Base-by-base conservation (phyloP, 1,140 invertebrate genomes). In the Coelopa frigida region DNA sequence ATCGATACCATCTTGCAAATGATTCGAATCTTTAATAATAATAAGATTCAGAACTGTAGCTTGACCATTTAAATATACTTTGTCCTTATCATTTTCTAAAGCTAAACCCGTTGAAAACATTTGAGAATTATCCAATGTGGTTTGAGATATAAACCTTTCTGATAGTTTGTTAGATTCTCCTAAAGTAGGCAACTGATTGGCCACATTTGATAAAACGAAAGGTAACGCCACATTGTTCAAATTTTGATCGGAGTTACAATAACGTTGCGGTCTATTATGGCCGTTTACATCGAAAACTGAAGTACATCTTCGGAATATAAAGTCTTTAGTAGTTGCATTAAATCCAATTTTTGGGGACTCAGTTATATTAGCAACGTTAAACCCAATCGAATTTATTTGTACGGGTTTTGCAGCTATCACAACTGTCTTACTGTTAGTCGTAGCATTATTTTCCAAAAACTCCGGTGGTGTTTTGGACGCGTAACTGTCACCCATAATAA, bases 381-480 rank as follows among this genome's bases (percentile, higher is more conserved):
- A 57, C 27, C 55, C 55, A 36, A 57, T 54, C 10, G 52, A 44
- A 18, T 52, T 40, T 21, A 39, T 50, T 43, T 54, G 41, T 31
- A 44, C 48, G 22, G 55, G 55, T 29, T 55, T 57, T 3, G 52
- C 53, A 15, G 48, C 50, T 27, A 57, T 49, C 12, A 57, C 42
- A 29, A 51, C 48, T 14, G 44, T 44, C 41, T 50, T 47, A 23
- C 24, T 37, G n/a, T 21, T 20, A 17, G 33, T 17, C 18, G 27
- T 29, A 6, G 7, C n/a, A 14, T 31, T 14, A 26, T n/a, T n/a
- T n/a, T n/a, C n/a, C n/a, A n/a, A n/a, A n/a, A 36, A 4, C 40
- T 31, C 15, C 40, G 39, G 22, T 17, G 14, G 18, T 35, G 31
- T 10, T 46, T 39, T 15, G 12, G 10, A 31, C n/a, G 37, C 21